These are phyloP conservation scores for Vandiemenella viatica DNA, from an alignment of 2,888 invertebrate species.

Conservation along the genomic window DNA sequence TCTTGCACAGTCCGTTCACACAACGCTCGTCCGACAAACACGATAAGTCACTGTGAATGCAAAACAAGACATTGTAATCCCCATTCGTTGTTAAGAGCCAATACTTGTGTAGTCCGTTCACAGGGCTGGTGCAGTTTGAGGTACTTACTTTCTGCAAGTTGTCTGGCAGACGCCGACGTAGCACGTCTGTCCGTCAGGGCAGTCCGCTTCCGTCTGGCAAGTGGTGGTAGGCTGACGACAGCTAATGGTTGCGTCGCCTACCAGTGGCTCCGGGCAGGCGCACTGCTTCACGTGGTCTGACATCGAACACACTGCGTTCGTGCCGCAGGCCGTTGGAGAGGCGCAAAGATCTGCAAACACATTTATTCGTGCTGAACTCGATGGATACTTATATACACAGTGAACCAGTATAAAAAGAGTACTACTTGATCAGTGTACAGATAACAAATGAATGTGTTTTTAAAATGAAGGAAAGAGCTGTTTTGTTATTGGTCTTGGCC, in stretches of 20 bases:
- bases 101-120: neutral
- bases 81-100: neutral
- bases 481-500: no score
- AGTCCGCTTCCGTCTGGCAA: slow-evolving; percentile 51
- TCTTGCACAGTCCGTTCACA: slow-evolving; percentile 64
- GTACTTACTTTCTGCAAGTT: slow-evolving; percentile 53
- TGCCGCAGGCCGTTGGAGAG: slow-evolving; percentile 65
- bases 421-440: no score
- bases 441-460: no score
- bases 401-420: no score
- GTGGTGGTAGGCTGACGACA: slow-evolving; percentile 52
- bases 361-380: no score
- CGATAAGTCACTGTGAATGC: slow-evolving; percentile 49
- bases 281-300: slow-evolving; percentile 59
- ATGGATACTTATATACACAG: no score
- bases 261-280: slow-evolving; percentile 50
- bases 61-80: slow-evolving; percentile 6
- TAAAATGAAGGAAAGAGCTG: no score
- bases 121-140: neutral
- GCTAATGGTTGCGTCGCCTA: slow-evolving; percentile 57
- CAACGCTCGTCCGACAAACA: slow-evolving; percentile 79
- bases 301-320: slow-evolving; percentile 60
- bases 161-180: slow-evolving; percentile 63
- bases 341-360: slow-evolving; percentile 45
- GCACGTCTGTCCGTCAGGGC: slow-evolving; percentile 55